Base-by-base conservation (phyloP, 2,888 invertebrate genomes). In the Cheilosia variabilis region DNA sequence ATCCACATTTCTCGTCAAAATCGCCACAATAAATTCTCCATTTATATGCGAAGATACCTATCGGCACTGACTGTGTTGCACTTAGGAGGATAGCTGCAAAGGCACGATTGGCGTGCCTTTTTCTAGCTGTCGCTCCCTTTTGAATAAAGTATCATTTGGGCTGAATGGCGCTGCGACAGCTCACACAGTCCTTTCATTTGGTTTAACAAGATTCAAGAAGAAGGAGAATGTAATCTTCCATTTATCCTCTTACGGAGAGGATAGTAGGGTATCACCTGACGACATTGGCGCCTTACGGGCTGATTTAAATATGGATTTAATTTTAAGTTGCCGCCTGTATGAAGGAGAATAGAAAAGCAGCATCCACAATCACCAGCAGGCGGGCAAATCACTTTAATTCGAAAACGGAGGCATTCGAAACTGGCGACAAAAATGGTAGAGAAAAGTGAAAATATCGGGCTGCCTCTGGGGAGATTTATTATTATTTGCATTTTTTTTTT, bases 301-400 rank as follows among this genome's bases (percentile, higher is more conserved):
- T 76, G 63, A 76, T 69, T 76, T 81, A 69, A 71, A 81, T 75
- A 68, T 57, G 65, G 81, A 81, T 71, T 81, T 81, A 62, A 75
- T 68, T 81, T 71, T 63, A 75, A 81, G 68, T 66, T 73, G 73
- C 37, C 37, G 37, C 13, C 37, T 13, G 13, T 4, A 13, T 37
- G 13, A 10, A 13, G 13, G 45, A 6, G 7, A 4, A 17, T 7
- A 17, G 17, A n/a, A n/a, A 6, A 45, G 45, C 15, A n/a, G 45
- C 45, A 34, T 5, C 1, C 7, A 9, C 34, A 9, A 1, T 13
- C 17, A 45, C 7, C n/a, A 45, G n/a, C 45, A 47, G 45, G 45
- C n/a, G n/a, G 45, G 17, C 45, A 47, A 9, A 17, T 6, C 17
- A 47, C 19, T 17, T 17, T 17, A 17, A 47, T 47, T n/a, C 17